Evolutionary conservation across 2,888 invertebrate genomes (phyloP).

Genomic region (Habroteleia sp.): DNA sequence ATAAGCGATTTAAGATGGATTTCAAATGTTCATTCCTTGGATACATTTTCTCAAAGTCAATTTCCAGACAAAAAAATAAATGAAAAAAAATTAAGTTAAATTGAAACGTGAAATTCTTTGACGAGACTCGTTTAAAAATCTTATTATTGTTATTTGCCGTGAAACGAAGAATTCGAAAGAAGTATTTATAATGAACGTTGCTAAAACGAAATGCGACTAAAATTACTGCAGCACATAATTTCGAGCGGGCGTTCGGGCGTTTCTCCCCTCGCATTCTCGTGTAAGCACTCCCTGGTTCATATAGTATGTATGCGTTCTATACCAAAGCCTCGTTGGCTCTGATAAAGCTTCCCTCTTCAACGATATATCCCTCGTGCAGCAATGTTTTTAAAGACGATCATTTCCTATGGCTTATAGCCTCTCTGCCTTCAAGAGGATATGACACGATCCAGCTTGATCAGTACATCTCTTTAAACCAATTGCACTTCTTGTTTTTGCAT

Average conservation of each 20-base stretch:
- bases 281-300: conserved; percentile 25
- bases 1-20: no score
- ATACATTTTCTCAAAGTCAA: no score
- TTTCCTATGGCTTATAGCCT: conserved; percentile 38
- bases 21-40: no score
- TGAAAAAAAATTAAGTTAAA: neutral
- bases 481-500: neutral
- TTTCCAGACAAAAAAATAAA: neutral
- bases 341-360: conserved; percentile 56
- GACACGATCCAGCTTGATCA: neutral
- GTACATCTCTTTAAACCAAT: conserved; percentile 34
- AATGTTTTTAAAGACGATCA: conserved; percentile 66
- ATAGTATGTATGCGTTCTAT: conserved; percentile 33
- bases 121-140: no score
- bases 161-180: neutral
- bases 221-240: conserved; percentile 45
- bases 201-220: conserved; percentile 13
- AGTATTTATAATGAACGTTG: conserved; percentile 18
- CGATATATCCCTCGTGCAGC: conserved; percentile 56
- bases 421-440: conserved; percentile 44
- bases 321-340: conserved; percentile 38
- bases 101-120: no score
- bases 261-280: conserved; percentile 37
- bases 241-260: conserved; percentile 19
- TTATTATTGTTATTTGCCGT: conserved; percentile 10